These are phyloP conservation scores for Pachydiplax longipennis DNA, from an alignment of 2,888 invertebrate species.

Conservation along the genomic window DNA sequence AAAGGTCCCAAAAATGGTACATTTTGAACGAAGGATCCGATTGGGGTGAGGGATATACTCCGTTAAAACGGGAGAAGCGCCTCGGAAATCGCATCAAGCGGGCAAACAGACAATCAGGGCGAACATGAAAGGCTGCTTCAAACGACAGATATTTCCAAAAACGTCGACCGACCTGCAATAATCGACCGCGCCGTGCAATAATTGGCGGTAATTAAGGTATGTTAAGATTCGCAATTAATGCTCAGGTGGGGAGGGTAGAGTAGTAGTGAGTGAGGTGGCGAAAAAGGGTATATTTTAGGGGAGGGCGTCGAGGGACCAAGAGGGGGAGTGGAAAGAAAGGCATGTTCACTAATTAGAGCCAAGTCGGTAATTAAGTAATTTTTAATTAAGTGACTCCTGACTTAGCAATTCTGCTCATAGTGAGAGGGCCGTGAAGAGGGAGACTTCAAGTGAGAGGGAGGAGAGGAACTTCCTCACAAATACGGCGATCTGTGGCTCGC, in stretches of 20 bases:
- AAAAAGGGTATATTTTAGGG: slow-evolving; percentile 44
- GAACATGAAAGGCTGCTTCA: not conserved
- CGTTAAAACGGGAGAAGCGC: too few species aligned
- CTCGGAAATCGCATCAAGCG: not conserved
- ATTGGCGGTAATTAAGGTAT: slow-evolving; percentile 35
- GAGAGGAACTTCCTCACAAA: too few species aligned
- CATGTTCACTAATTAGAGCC: slow-evolving; percentile 68
- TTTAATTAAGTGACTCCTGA: slow-evolving; percentile 67
- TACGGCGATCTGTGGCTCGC: too few species aligned
- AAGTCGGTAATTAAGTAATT: slow-evolving; percentile 73
- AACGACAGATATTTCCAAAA: not conserved
- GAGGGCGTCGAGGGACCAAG: slow-evolving; percentile 48
- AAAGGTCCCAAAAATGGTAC: too few species aligned
- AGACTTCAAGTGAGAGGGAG: not conserved
- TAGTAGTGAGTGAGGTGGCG: slow-evolving; percentile 21
- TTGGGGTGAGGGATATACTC: too few species aligned
- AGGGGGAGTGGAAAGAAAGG: slow-evolving; percentile 55
- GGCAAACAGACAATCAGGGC: not conserved
- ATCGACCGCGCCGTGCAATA: not conserved
- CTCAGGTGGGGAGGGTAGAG: slow-evolving; percentile 12
- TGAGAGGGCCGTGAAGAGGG: slow-evolving; percentile 5
- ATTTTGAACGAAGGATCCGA: too few species aligned
- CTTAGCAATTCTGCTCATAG: slow-evolving; percentile 46
- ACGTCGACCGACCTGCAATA: too few species aligned
- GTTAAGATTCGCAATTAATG: slow-evolving; percentile 45